Percentiles rank a stretch among this genome's conserved stretches.
phyloP scores from a whole-genome alignment of 2,113 vertebrate genomes.

The Hippocampus barbouri region DNA sequence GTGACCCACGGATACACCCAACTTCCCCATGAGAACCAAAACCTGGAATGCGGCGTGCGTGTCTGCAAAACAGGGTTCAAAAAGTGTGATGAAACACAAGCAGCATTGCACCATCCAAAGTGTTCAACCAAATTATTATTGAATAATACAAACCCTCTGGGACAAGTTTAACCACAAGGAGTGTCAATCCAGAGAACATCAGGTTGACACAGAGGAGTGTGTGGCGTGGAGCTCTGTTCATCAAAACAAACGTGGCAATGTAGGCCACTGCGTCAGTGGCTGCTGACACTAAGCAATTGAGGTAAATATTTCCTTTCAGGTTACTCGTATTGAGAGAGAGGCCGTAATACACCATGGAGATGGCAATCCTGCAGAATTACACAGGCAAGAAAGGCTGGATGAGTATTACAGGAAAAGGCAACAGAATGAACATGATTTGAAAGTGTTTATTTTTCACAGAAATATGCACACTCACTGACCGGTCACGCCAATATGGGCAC shows the following conservation, averaged over 20 bases:
- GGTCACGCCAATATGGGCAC: no score
- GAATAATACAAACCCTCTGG: constrained; percentile 42
- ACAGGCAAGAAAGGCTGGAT: background rate
- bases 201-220: constrained; percentile 28
- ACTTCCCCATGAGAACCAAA: constrained; percentile 45
- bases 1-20: constrained; percentile 35
- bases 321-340: constrained; percentile 56
- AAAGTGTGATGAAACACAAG: background rate
- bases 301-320: constrained; percentile 53
- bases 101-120: background rate
- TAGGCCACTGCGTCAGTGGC: constrained; percentile 40
- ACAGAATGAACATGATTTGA: no score
- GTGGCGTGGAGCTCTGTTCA: constrained; percentile 27
- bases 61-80: constrained; percentile 32
- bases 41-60: constrained; percentile 21
- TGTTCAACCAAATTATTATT: background rate
- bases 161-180: constrained; percentile 48
- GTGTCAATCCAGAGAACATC: constrained; percentile 37
- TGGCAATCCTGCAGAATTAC: constrained; percentile 20
- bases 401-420: background rate
- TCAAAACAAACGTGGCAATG: constrained; percentile 33
- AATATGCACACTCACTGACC: background rate
- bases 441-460: no score
- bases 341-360: constrained; percentile 44
- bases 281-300: constrained; percentile 60